Conservation (phyloP, 2,113 vertebrate genomes). For the Peucedramus taeniatus region DNA sequence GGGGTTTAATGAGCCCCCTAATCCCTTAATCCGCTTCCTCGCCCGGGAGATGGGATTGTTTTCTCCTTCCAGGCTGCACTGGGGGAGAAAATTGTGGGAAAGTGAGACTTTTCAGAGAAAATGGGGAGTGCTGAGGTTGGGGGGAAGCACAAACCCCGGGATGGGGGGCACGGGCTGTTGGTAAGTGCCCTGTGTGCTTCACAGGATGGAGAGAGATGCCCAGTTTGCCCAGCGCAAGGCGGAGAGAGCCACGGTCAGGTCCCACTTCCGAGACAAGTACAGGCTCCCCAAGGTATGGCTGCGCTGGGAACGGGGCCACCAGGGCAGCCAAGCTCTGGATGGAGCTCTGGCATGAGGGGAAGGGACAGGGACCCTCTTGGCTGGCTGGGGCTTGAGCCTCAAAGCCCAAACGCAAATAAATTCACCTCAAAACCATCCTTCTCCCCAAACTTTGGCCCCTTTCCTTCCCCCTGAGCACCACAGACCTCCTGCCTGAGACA, state of each 20-base stretch:
- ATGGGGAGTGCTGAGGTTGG: background rate
- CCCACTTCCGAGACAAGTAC: conserved; percentile 95
- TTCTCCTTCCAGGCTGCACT: background rate
- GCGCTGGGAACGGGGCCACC: fast-evolving
- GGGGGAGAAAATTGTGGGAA: background rate
- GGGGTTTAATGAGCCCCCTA: conserved; percentile 48
- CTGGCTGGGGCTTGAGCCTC: background rate
- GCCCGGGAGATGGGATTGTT: conserved; percentile 20
- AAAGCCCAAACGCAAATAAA: background rate
- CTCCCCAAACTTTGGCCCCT: background rate
- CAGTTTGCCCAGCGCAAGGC: conserved; percentile 93
- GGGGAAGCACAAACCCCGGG: fast-evolving
- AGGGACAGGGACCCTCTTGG: background rate
- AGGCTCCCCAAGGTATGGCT: conserved; percentile 87
- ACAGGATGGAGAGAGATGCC: conserved; percentile 91
- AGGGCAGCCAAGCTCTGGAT: fast-evolving
- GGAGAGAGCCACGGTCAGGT: conserved; percentile 89
- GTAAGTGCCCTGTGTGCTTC: background rate
- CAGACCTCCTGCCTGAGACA: background rate
- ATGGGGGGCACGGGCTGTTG: fast-evolving
- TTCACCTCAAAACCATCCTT: background rate
- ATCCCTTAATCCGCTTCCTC: conserved; percentile 78
- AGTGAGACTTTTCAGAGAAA: background rate
- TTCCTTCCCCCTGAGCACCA: fast-evolving
- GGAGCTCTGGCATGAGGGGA: background rate